A percentile compares a stretch with the other conserved stretches of the same genome.
These are phyloP conservation scores for Philereme transversata DNA, from an alignment of 2,888 invertebrate species.

Conservation along the genomic window DNA sequence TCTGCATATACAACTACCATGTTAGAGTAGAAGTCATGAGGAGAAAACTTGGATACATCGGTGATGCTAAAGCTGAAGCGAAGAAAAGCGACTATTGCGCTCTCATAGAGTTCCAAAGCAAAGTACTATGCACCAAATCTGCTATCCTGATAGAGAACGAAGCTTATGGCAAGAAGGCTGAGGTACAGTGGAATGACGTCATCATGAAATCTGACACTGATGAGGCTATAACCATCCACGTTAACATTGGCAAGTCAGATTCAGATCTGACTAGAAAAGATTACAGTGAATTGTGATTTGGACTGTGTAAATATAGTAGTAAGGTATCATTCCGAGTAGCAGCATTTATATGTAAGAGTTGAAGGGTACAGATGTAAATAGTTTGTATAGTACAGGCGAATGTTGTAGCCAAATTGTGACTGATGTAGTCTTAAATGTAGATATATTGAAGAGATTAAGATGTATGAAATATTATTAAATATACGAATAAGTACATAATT, in stretches of 20 bases:
- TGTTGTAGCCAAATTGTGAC: slow-evolving; percentile 61
- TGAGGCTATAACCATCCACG: slow-evolving; percentile 78
- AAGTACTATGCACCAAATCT: slow-evolving; percentile 72
- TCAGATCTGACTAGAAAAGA: slow-evolving; percentile 57
- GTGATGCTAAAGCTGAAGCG: slow-evolving; percentile 66
- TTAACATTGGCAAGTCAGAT: slow-evolving; percentile 73
- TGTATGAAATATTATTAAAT: slow-evolving; percentile 31
- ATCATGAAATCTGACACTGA: slow-evolving; percentile 74
- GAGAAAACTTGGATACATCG: slow-evolving; percentile 71
- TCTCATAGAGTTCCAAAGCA: slow-evolving; percentile 77
- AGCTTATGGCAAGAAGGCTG: slow-evolving; percentile 76
- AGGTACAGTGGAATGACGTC: slow-evolving; percentile 77
- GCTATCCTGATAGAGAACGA: slow-evolving; percentile 77
- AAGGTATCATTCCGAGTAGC: slow-evolving; percentile 54
- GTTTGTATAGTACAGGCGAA: slow-evolving; percentile 24
- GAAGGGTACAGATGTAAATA: slow-evolving; percentile 7
- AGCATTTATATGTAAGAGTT: slow-evolving; percentile 44
- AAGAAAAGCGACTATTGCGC: slow-evolving; percentile 78
- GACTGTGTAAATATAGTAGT: slow-evolving; percentile 34
- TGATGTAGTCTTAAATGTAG: slow-evolving; percentile 63
- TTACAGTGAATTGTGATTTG: slow-evolving; percentile 48
- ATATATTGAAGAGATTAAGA: slow-evolving; percentile 40
- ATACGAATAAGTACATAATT: slow-evolving; percentile 30
- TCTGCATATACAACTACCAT: slow-evolving; percentile 78
- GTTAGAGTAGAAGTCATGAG: slow-evolving; percentile 78